phyloP scores from a whole-genome alignment of 2,113 vertebrate species.

The Mustela lutreola region DNA sequence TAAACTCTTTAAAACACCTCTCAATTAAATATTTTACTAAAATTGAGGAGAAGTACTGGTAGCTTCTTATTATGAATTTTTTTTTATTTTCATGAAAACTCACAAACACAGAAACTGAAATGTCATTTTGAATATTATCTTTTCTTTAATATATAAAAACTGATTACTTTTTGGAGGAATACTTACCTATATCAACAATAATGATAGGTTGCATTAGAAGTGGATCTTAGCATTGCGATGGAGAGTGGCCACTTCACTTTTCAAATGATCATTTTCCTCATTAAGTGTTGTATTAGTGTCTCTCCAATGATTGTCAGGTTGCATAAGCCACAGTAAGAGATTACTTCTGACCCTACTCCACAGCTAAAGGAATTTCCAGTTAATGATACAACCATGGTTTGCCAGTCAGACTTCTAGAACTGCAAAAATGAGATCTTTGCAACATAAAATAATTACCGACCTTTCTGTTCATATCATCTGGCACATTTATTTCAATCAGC shows the following conservation, averaged over 20 bases:
- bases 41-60: neutral
- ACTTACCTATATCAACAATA: constrained; percentile 47
- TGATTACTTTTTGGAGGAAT: constrained; percentile 65
- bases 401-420: constrained; percentile 73
- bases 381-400: constrained; percentile 70
- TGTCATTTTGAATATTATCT: constrained; percentile 72
- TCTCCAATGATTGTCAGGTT: constrained; percentile 56
- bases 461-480: neutral
- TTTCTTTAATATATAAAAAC: constrained; percentile 70
- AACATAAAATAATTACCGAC: constrained; percentile 60
- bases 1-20: constrained; percentile 52
- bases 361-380: constrained; percentile 77
- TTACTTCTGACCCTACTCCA: constrained; percentile 71
- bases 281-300: constrained; percentile 71
- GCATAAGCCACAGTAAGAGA: constrained; percentile 75
- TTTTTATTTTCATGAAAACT: constrained; percentile 43
- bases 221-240: constrained; percentile 61
- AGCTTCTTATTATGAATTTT: neutral
- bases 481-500: constrained; percentile 59
- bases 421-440: constrained; percentile 75
- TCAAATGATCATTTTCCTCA: constrained; percentile 77
- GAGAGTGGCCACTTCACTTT: constrained; percentile 76
- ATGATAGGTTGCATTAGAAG: constrained; percentile 66
- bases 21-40: constrained; percentile 53
- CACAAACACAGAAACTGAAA: constrained; percentile 50